Evolutionary conservation across 1,140 invertebrate genomes (phyloP).

Genomic region (Drosophila kurseongensis): DNA sequence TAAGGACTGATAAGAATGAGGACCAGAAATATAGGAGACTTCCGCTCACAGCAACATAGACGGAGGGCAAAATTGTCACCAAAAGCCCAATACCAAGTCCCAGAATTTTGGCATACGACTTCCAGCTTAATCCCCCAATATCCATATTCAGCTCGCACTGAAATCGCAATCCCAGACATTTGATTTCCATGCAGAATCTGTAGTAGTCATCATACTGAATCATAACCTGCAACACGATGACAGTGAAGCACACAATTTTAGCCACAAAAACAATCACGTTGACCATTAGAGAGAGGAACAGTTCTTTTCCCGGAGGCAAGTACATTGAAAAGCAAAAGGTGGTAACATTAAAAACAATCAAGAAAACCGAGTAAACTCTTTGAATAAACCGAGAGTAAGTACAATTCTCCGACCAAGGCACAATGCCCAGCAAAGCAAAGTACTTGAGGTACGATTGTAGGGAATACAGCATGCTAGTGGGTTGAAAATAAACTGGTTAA

Average conservation of each 20-base stretch:
- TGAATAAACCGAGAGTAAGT: constrained; percentile 21
- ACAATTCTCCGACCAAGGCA: constrained; percentile 45
- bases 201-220: constrained; percentile 45
- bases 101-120: constrained; percentile 38
- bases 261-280: constrained; percentile 52
- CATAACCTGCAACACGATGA: constrained; percentile 57
- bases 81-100: constrained; percentile 28
- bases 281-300: constrained; percentile 49
- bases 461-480: constrained; percentile 45
- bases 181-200: constrained; percentile 41
- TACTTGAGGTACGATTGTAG: constrained; percentile 57
- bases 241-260: constrained; percentile 49
- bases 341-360: constrained; percentile 32
- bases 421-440: constrained; percentile 61
- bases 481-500: background rate
- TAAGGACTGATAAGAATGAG: constrained; percentile 37
- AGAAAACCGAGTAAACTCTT: constrained; percentile 33
- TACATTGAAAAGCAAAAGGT: constrained; percentile 11
- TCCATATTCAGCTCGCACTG: constrained; percentile 42
- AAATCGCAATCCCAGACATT: constrained; percentile 28
- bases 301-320: background rate
- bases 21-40: constrained; percentile 57
- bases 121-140: background rate
- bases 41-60: constrained; percentile 9
- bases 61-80: background rate